Evolutionary conservation across 1,140 invertebrate species (phyloP).

Genomic region (Cotesia typhae): DNA sequence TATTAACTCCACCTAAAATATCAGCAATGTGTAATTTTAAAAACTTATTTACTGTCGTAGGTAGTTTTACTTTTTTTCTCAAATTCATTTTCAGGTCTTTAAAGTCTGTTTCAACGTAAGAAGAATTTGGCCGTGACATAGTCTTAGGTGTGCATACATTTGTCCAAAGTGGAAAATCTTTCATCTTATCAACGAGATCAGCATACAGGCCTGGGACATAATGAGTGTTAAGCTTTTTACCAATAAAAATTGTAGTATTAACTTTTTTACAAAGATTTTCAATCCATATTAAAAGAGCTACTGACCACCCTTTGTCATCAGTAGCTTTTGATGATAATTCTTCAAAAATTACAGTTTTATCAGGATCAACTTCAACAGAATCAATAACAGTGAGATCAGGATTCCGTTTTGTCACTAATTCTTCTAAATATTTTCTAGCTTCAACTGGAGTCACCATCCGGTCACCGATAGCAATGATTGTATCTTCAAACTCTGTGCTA

Average conservation of each 20-base stretch:
- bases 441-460: not conserved
- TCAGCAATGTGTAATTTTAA: not conserved
- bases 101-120: too few relatives aligned
- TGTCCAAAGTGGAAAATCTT: too few relatives aligned
- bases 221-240: not conserved
- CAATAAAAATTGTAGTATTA: not conserved
- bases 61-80: too few relatives aligned
- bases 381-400: too few relatives aligned
- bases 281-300: not conserved
- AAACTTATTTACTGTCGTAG: not conserved
- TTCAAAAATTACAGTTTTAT: too few relatives aligned
- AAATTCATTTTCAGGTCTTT: too few relatives aligned
- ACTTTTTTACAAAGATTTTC: not conserved
- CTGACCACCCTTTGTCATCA: too few relatives aligned
- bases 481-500: not conserved
- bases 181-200: not conserved
- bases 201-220: not conserved
- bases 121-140: too few relatives aligned
- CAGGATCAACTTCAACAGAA: too few relatives aligned
- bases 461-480: not conserved
- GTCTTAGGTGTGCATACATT: too few relatives aligned
- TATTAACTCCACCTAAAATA: constrained; percentile 1
- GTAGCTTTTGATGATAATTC: too few relatives aligned
- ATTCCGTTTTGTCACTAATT: too few relatives aligned
- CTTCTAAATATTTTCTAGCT: not conserved